These are phyloP conservation scores for Sebastes iracundus DNA, from an alignment of 2,797 vertebrate species.

Conservation along the genomic window DNA sequence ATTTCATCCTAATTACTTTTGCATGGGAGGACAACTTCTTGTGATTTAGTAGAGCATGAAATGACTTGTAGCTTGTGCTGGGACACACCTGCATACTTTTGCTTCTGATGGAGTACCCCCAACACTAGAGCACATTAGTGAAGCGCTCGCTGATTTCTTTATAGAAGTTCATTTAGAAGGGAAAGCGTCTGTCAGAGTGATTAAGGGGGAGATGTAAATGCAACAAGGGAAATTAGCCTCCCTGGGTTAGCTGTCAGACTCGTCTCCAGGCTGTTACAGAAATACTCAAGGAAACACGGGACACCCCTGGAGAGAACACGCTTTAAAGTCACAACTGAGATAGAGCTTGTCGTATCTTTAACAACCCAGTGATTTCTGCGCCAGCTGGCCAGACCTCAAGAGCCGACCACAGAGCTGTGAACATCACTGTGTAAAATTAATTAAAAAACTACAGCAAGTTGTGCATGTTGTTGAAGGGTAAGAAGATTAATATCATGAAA, in stretches of 20 bases:
- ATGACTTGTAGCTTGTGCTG: not conserved
- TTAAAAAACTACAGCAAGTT: slow-evolving; percentile 20
- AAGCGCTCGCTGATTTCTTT: slow-evolving; percentile 19
- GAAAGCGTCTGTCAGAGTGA: slow-evolving; percentile 42
- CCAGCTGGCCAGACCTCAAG: slow-evolving; percentile 26
- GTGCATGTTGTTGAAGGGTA: not conserved
- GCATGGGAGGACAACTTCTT: not conserved
- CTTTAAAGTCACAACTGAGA: slow-evolving; percentile 9
- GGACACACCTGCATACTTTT: slow-evolving; percentile 32
- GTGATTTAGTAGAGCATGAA: slow-evolving; percentile 25
- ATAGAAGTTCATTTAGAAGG: slow-evolving; percentile 26
- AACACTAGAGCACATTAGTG: not conserved
- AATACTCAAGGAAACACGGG: slow-evolving; percentile 35
- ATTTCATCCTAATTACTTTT: slow-evolving; percentile 40
- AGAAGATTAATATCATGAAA: not conserved
- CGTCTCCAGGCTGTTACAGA: slow-evolving; percentile 42
- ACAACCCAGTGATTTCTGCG: slow-evolving; percentile 49
- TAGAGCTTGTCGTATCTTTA: slow-evolving; percentile 39
- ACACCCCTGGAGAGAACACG: slow-evolving; percentile 37
- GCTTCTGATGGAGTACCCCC: not conserved
- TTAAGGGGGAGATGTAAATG: slow-evolving; percentile 32
- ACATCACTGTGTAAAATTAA: slow-evolving; percentile 38
- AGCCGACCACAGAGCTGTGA: slow-evolving; percentile 22
- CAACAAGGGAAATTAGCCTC: slow-evolving; percentile 33
- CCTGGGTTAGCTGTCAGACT: slow-evolving; percentile 53